Evolutionary conservation across 1,140 invertebrate genomes (phyloP).

Genomic region (Lithobius niger): DNA sequence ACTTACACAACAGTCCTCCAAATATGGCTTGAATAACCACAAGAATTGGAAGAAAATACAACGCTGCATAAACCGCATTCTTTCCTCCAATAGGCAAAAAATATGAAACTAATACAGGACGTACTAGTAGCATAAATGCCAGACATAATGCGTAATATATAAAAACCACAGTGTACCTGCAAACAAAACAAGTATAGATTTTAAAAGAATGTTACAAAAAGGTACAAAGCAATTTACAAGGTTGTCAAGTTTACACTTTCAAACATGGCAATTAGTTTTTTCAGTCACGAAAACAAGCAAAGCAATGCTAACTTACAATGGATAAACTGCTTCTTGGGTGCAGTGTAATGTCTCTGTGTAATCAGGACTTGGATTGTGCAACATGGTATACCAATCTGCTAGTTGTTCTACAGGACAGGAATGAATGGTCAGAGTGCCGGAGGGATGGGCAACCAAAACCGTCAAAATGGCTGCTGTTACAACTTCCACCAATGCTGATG

Average conservation of each 20-base stretch:
- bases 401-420: conserved; percentile 62
- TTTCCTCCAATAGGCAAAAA: conserved; percentile 50
- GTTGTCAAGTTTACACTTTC: no score
- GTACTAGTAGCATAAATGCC: conserved; percentile 58
- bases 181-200: conserved; percentile 24
- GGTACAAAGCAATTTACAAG: no score
- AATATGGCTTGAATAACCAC: conserved; percentile 75
- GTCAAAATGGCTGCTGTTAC: conserved; percentile 54
- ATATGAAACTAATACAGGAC: conserved; percentile 52
- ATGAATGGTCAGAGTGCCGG: conserved; percentile 53
- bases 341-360: conserved; percentile 80
- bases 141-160: conserved; percentile 78
- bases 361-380: conserved; percentile 86
- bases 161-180: conserved; percentile 85
- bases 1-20: conserved; percentile 70
- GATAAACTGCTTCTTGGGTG: conserved; percentile 93
- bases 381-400: conserved; percentile 89
- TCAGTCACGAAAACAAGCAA: not conserved
- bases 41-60: conserved; percentile 87
- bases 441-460: conserved; percentile 57
- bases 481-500: conserved; percentile 69
- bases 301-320: conserved; percentile 54
- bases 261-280: no score
- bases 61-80: conserved; percentile 75
- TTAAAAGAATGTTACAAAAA: no score